phyloP scores from a whole-genome alignment of 2,888 invertebrate species.

The Pachymerium ferrugineum region DNA sequence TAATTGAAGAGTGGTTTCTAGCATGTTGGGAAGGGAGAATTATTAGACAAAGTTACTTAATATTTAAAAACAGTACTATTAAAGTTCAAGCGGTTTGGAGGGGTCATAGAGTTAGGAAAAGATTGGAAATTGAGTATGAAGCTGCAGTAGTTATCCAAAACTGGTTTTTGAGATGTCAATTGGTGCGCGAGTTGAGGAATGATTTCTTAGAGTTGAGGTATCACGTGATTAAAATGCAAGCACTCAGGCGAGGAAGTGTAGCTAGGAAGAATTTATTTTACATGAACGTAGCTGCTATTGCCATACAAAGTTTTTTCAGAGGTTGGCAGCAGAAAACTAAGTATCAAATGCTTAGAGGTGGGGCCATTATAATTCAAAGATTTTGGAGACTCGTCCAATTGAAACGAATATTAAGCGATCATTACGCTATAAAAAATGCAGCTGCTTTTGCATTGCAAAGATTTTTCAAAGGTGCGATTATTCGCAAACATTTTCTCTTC shows the following conservation, averaged over 20 bases:
- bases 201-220: background rate
- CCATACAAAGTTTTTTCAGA: background rate
- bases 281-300: background rate
- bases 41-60: background rate
- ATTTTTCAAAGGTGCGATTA: conserved; percentile 18
- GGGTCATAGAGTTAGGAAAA: background rate
- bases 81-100: background rate
- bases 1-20: too few relatives aligned
- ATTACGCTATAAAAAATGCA: background rate
- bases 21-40: background rate
- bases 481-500: background rate
- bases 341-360: background rate
- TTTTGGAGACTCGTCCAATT: background rate
- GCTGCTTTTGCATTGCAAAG: conserved; percentile 34
- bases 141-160: conserved; percentile 31
- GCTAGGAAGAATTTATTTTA: conserved; percentile 34
- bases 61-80: background rate
- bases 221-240: conserved; percentile 32
- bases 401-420: conserved; percentile 10
- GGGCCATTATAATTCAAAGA: background rate
- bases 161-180: background rate
- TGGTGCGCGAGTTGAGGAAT: background rate
- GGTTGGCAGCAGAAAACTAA: background rate
- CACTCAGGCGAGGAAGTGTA: background rate
- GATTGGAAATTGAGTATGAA: background rate